Evolutionary conservation across 2,113 vertebrate species (phyloP).

Genomic region (Isichthys henryi): DNA sequence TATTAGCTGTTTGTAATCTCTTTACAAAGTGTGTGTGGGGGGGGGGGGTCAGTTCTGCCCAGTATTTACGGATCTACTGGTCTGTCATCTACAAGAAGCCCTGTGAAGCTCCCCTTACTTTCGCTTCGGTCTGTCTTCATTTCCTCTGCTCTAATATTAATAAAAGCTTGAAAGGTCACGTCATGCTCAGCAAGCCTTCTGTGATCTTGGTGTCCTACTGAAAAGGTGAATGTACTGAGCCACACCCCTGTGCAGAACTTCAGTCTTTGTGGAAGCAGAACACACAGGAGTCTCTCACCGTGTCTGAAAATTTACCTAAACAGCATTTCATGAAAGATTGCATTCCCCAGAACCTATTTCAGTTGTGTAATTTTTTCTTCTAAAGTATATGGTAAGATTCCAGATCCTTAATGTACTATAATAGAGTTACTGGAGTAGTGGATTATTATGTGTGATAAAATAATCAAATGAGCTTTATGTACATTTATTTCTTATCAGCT

Average conservation of each 20-base stretch:
- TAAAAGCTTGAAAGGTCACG: constrained; percentile 1
- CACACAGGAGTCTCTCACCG: background rate
- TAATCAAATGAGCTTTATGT: background rate
- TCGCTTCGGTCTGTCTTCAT: background rate
- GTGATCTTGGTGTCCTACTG: background rate
- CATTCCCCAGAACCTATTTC: background rate
- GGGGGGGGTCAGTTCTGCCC: background rate
- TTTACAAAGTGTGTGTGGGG: background rate
- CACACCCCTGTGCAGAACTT: background rate
- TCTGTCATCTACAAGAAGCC: background rate
- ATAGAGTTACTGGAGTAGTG: background rate
- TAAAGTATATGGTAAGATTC: background rate
- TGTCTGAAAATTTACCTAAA: background rate
- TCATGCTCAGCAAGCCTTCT: background rate
- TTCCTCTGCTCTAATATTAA: background rate
- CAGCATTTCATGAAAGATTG: background rate
- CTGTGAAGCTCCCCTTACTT: background rate
- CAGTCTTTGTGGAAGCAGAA: background rate
- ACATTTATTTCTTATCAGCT: background rate
- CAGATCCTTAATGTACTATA: background rate
- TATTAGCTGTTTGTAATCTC: background rate
- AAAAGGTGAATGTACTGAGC: background rate
- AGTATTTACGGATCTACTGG: background rate
- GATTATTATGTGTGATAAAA: background rate
- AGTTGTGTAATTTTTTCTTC: background rate